A percentile compares a stretch with the other conserved stretches of the same genome.
phyloP scores from a whole-genome alignment of 2,113 vertebrate species.

The Eptesicus fuscus region DNA sequence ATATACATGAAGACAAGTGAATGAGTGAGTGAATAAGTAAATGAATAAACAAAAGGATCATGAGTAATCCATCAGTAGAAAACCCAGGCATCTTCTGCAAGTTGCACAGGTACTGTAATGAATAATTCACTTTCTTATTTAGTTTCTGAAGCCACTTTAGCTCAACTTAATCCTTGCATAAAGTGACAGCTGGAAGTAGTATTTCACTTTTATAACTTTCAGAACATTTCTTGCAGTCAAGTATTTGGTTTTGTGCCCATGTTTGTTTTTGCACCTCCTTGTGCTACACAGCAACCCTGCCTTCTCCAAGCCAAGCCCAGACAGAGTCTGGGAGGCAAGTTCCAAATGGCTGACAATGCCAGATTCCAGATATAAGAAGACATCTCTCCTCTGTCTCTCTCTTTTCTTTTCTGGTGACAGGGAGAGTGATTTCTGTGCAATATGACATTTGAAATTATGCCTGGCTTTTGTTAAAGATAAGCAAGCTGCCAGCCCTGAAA shows the following conservation, averaged over 20 bases:
- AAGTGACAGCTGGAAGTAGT: conserved; percentile 46
- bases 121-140: conserved; percentile 12
- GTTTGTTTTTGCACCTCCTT: conserved; percentile 59
- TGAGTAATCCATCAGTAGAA: neutral
- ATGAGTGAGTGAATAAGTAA: neutral
- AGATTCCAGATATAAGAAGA: conserved; percentile 50
- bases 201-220: conserved; percentile 69
- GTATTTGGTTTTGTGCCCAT: conserved; percentile 51
- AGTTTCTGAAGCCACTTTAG: neutral
- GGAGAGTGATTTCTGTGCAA: conserved; percentile 42
- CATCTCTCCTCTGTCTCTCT: neutral
- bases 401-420: conserved; percentile 2
- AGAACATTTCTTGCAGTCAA: conserved; percentile 52
- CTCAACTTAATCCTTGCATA: neutral
- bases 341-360: conserved; percentile 51
- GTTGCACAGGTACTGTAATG: neutral
- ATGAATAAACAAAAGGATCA: neutral
- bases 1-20: neutral
- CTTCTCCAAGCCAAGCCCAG: conserved; percentile 46
- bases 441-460: conserved; percentile 52
- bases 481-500: neutral
- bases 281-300: conserved; percentile 55
- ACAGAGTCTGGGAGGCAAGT: conserved; percentile 35
- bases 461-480: conserved; percentile 48
- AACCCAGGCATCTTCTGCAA: neutral